Conservation (phyloP, 1,140 invertebrate genomes). For the Hylaeus anthracinus region DNA sequence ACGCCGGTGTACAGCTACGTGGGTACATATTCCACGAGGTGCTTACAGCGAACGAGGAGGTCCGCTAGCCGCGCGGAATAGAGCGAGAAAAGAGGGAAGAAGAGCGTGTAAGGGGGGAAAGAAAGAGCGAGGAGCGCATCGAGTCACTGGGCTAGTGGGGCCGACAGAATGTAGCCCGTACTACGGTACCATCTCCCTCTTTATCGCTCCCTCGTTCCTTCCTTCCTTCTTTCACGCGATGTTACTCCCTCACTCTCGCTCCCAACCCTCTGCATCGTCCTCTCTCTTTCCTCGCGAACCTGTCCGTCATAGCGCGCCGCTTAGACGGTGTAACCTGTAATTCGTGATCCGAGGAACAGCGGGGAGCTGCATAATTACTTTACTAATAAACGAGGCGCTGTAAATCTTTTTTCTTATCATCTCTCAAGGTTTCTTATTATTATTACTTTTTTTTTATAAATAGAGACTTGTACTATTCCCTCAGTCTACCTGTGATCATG, state of each 20-base stretch:
- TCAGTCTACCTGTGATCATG: too few relatives aligned
- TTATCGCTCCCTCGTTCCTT: slow-evolving; percentile 52
- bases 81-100: slow-evolving; percentile 34
- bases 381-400: too few relatives aligned
- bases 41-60: slow-evolving; percentile 34
- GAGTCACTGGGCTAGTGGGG: slow-evolving; percentile 78
- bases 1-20: background rate
- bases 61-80: slow-evolving; percentile 36
- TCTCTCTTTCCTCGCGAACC: background rate
- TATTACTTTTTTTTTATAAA: too few relatives aligned
- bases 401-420: too few relatives aligned
- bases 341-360: too few relatives aligned
- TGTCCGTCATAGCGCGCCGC: background rate
- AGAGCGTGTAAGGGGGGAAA: slow-evolving; percentile 33
- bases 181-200: slow-evolving; percentile 56
- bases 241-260: background rate
- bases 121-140: slow-evolving; percentile 56
- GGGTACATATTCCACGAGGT: slow-evolving; percentile 1
- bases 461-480: too few relatives aligned
- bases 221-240: slow-evolving; percentile 41
- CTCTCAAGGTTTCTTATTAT: too few relatives aligned
- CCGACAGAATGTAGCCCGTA: slow-evolving; percentile 71
- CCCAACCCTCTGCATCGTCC: background rate
- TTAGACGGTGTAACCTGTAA: too few relatives aligned
- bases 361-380: too few relatives aligned